Evolutionary conservation across 2,113 vertebrate genomes (phyloP).

Genomic region (Limnothrissa miodon): DNA sequence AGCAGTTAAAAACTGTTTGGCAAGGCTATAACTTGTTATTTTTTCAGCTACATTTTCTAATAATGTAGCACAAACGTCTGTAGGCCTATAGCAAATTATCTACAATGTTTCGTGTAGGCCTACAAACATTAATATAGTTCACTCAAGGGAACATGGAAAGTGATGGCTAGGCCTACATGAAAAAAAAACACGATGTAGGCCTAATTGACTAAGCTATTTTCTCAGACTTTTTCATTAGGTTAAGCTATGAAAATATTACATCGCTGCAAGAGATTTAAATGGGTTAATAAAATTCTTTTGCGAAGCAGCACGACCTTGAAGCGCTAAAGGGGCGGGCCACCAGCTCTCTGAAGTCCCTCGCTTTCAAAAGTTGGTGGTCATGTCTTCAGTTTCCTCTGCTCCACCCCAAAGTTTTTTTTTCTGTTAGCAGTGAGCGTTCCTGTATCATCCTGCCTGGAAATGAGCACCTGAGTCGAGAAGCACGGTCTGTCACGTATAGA

Average conservation of each 20-base stretch:
- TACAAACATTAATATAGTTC: no score
- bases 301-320: conserved; percentile 12
- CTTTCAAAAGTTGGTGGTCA: conserved; percentile 19
- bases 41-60: no score
- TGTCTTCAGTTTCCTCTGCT: conserved; percentile 10
- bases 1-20: no score
- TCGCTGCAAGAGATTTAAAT: not conserved
- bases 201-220: no score
- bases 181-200: no score
- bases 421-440: conserved; percentile 10
- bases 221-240: no score
- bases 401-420: conserved; percentile 23
- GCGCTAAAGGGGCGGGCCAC: conserved; percentile 18
- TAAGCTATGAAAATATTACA: not conserved
- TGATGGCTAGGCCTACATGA: no score
- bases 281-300: conserved; percentile 2
- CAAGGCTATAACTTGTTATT: no score
- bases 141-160: no score
- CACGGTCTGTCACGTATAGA: not conserved
- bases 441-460: not conserved
- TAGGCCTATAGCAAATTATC: no score
- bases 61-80: no score
- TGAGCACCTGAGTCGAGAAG: not conserved
- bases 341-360: conserved; percentile 17
- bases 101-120: no score